Evolutionary conservation across 2,888 invertebrate genomes (phyloP).

Genomic region (Andrena flavipes): DNA sequence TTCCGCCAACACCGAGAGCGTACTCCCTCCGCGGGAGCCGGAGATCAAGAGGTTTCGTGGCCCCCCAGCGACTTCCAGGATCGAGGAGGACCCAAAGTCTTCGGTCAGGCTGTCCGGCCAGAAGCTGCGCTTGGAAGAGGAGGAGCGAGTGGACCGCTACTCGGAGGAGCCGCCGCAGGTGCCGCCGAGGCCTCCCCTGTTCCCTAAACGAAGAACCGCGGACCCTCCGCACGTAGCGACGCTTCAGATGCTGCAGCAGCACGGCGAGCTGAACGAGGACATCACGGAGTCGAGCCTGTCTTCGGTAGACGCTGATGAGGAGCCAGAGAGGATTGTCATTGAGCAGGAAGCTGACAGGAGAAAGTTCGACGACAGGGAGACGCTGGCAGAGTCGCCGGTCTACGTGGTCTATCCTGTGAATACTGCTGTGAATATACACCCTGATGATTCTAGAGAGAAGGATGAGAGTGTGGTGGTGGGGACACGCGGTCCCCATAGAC

Average conservation of each 20-base stretch:
- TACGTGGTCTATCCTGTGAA: constrained; percentile 88
- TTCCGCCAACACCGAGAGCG: constrained; percentile 60
- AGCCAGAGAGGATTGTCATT: constrained; percentile 43
- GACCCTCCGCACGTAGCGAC: constrained; percentile 87
- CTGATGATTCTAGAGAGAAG: constrained; percentile 83
- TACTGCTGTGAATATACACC: constrained; percentile 85
- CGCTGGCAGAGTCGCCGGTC: constrained; percentile 80
- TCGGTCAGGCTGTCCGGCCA: constrained; percentile 39
- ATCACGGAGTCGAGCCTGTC: constrained; percentile 43
- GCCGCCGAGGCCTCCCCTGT: constrained; percentile 84
- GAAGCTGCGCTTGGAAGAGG: constrained; percentile 78
- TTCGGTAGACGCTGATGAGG: constrained; percentile 21
- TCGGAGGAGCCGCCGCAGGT: constrained; percentile 80
- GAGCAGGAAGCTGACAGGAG: constrained; percentile 78
- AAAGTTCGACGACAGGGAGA: constrained; percentile 76
- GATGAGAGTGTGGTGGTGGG: constrained; percentile 87
- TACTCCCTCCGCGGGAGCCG: constrained; percentile 47
- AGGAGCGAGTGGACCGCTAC: constrained; percentile 77
- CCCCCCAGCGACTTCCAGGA: constrained; percentile 51
- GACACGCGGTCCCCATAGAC: constrained; percentile 86
- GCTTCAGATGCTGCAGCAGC: constrained; percentile 89
- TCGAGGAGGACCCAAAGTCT: constrained; percentile 56
- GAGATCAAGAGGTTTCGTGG: constrained; percentile 74
- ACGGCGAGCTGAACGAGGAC: constrained; percentile 74
- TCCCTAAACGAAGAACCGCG: constrained; percentile 83